Evolutionary conservation across 2,888 invertebrate species (phyloP).

Genomic region (Cordilura impudica): DNA sequence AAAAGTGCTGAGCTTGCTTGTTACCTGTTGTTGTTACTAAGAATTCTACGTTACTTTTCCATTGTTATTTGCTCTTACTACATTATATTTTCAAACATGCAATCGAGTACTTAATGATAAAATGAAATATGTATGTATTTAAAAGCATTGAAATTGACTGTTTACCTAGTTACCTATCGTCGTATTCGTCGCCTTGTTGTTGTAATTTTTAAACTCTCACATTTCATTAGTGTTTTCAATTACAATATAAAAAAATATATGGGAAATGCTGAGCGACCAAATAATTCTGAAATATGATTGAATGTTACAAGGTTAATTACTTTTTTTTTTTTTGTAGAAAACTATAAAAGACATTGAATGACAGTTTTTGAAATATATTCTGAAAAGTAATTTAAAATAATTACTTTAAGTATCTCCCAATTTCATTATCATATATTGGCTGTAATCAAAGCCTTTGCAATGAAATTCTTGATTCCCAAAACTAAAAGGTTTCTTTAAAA

Average conservation of each 20-base stretch:
- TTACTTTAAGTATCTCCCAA: neutral
- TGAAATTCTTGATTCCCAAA: too few species aligned
- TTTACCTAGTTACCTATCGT: slow-evolving; percentile 25
- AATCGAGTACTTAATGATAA: slow-evolving; percentile 44
- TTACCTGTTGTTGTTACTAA: neutral
- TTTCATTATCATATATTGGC: too few species aligned
- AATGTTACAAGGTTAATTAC: neutral
- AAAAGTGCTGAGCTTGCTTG: neutral
- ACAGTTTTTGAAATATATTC: neutral
- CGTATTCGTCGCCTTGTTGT: neutral
- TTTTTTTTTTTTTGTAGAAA: too few species aligned
- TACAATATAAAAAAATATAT: slow-evolving; percentile 24
- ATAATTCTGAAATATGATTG: neutral
- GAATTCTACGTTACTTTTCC: neutral
- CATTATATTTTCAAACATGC: slow-evolving; percentile 41
- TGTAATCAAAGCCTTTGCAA: too few species aligned
- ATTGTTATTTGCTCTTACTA: slow-evolving; percentile 21
- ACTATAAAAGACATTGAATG: neutral
- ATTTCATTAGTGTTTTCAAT: slow-evolving; percentile 34
- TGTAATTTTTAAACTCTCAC: slow-evolving; percentile 16
- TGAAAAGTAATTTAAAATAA: neutral
- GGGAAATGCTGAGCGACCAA: slow-evolving; percentile 10
- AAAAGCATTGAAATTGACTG: slow-evolving; percentile 16
- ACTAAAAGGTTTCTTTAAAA: too few species aligned
- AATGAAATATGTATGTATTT: neutral